Conservation (phyloP, 2,888 invertebrate genomes). For the Macaria liturata region DNA sequence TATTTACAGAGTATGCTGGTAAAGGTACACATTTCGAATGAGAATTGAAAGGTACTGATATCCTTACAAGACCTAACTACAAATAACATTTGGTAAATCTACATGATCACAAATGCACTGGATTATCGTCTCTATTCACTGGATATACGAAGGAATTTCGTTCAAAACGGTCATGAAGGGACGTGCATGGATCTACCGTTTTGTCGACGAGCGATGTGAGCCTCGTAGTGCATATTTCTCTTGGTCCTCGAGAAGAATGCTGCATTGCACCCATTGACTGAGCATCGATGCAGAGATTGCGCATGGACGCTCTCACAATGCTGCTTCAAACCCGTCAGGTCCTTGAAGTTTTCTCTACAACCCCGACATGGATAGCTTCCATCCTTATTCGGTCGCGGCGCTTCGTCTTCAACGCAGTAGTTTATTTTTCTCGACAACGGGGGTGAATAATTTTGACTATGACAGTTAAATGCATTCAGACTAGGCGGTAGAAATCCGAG, state of each 20-base stretch:
- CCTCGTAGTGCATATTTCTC: slow-evolving; percentile 89
- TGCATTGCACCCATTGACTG: slow-evolving; percentile 89
- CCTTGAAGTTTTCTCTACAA: slow-evolving; percentile 86
- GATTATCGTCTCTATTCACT: slow-evolving; percentile 22
- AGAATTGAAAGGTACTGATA: slow-evolving; percentile 62
- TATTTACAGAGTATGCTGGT: too few species aligned
- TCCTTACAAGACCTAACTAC: slow-evolving; percentile 34
- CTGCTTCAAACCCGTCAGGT: slow-evolving; percentile 85
- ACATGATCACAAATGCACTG: slow-evolving; percentile 74
- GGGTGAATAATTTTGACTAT: slow-evolving; percentile 66
- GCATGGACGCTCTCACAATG: slow-evolving; percentile 88
- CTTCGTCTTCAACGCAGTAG: slow-evolving; percentile 87
- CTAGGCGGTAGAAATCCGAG: slow-evolving; percentile 73
- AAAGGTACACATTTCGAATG: slow-evolving; percentile 22
- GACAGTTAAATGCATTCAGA: slow-evolving; percentile 67
- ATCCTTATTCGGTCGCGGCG: slow-evolving; percentile 85
- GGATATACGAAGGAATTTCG: slow-evolving; percentile 22
- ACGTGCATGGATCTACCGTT: slow-evolving; percentile 59
- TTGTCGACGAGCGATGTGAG: slow-evolving; percentile 78
- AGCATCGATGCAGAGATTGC: slow-evolving; percentile 88
- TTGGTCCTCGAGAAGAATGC: slow-evolving; percentile 91
- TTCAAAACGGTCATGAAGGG: slow-evolving; percentile 61
- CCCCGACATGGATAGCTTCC: slow-evolving; percentile 88
- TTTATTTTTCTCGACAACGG: slow-evolving; percentile 70
- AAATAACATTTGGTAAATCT: slow-evolving; percentile 64